Base-by-base conservation (phyloP, 2,888 invertebrate genomes). In the Volucella inanis region DNA sequence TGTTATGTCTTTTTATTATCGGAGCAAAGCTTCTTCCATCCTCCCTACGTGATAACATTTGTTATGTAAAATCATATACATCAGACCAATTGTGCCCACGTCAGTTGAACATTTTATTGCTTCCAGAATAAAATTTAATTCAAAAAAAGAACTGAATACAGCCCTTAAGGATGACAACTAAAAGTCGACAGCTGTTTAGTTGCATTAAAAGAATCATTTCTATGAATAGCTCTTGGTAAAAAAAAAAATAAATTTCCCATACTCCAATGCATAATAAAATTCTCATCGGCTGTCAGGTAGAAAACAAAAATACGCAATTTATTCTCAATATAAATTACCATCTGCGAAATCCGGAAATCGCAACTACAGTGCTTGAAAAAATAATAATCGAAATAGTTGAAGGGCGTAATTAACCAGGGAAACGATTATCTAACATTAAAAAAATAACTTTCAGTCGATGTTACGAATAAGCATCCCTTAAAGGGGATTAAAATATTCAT, bases 281-380 rank as follows among this genome's bases (percentile, higher is more conserved):
- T 61, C 52, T 22, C 15, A 10, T n/a, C 31, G 38, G 8, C 47
- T 55, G 75, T 50, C 57, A 59, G 59, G 65, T 75, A 59, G 43
- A 68, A 57, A 67, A 50, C 49, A n/a, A 12, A 59, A 50, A 70
- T 62, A 77, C 77, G 77, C 77, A 77, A 62, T 77, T 68, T 15
- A 70, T 68, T 76, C 47, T 39, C 18, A 11, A 38, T 18, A 15
- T n/a, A 10, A n/a, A 11, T 49, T 50, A 61, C 45, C 38, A 3
- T 9, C n/a, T 6, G 38, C 18, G 59, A 67, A 65, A 59, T 14
- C 39, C 8, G 14, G 2, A 15, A 55, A 4, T 18, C 38, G 2
- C 0, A 38, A 64, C 11, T 15, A 75, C 57, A 31, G 49, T 31
- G 6, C 10, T 31, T 0, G 18, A 3, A 10, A 39, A 12, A 41